Base-by-base conservation (phyloP, 2,888 invertebrate genomes). In the Nesidiocoris tenuis region DNA sequence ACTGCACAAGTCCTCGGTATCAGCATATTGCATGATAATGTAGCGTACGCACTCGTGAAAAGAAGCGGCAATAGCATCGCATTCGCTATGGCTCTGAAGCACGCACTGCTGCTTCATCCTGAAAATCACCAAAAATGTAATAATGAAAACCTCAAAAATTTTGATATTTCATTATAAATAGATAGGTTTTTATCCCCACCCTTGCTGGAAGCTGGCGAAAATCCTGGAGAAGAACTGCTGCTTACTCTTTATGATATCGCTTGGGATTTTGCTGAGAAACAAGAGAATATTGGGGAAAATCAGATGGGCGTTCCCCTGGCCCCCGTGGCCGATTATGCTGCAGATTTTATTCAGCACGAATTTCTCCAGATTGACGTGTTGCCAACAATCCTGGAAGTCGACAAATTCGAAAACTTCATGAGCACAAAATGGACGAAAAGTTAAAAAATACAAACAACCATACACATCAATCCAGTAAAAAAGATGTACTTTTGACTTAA, bases 251-350 rank as follows among this genome's bases (percentile, higher is more conserved):
- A 79, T 78, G n/a, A 80, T 78, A 22, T 87, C 85, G 18, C 84
- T 83, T 3, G 91, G 90, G 80, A 93, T 84, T 80, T 88, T 87
- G 1, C 92, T 91, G 65, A 96, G 82, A 77, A 96, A 86, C 9
- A 94, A 93, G 74, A 94, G 84, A 75, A 96, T 83, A 83, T 91
- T 89, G 19, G 91, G 91, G 77, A 89, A 90, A 80, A 95, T 87
- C 5, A 88, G 86, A 70, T 86, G 84, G 7, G 94, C 93, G 83
- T 90, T 92, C 23, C 92, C 92, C 84, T 91, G 88, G 0, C 92
- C 94, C 67, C 91, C 93, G 81, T 87, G 87, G 78, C 87, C 87
- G 59, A 93, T 82, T 57, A 91, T 84, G 65, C 85, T 84, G 83
- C 87, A 89, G n/a, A 94, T 82, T 83, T 91, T 91, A 0, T 91